Base-by-base conservation (phyloP, 2,113 vertebrate species). In the Neoarius graeffei region DNA sequence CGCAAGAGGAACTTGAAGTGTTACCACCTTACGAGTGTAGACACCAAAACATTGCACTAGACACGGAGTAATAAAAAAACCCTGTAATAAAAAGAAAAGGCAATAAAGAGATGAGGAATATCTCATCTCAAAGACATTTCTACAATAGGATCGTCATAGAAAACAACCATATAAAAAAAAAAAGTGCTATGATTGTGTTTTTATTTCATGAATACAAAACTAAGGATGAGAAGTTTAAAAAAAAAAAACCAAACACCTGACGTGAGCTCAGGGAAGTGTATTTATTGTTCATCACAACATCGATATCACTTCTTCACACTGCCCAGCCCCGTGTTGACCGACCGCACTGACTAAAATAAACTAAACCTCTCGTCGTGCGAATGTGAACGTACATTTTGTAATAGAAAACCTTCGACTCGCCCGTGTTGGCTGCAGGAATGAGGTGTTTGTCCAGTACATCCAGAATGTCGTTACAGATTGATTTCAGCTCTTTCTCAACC, bases 331-430 rank as follows among this genome's bases (percentile, higher is more conserved):
- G 27, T 30, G n/a, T 27, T 35, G 30, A 15, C 14, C 6, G 14
- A 30, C 66, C 30, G 67, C 0, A 66, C 25, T 13, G 64, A 9
- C 1, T 42, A 7, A 48, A 73, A 48, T 27, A 73, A 73, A 74
- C 20, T 5, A 15, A 69, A 69, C 4, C 27, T 5, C 5, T 66
- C 9, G 62, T 20, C 7, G 8, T 73, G 17, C 23, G 69, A 23
- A 42, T 6, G n/a, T 42, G 59, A 27, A 89, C 88, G n/a, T 95
- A 99, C 98, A 99, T 99, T 98, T 99, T 99, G 95, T 99, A 98
- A 96, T 99, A 99, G 96, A 99, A 99, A 96, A 99, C 98, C 95
- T 98, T 99, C 60, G 98, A 99, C 95, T 99, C 97, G 94, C 98
- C 98, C 91, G 96, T 96, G 94, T 93, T 96, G 92, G 98, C 98